A percentile compares a stretch with the other conserved stretches of the same genome.
Conservation (phyloP, 2,797 vertebrate genomes). For the Poliocrania exsul region DNA sequence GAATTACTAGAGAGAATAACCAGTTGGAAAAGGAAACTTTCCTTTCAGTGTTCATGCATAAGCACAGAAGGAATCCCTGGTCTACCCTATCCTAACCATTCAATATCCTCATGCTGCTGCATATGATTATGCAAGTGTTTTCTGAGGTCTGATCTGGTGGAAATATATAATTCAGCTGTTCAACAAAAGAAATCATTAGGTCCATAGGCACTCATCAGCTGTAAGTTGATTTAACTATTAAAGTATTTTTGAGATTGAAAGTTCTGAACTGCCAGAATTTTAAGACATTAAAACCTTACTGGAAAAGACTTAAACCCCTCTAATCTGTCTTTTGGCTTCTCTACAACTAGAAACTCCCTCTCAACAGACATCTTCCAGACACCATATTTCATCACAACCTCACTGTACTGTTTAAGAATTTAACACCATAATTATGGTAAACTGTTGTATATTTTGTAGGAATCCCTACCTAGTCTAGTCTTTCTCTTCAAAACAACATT, state of each 20-base stretch:
- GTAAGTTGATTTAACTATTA: neutral
- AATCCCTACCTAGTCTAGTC: neutral
- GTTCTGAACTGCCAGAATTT: neutral
- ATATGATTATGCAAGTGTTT: neutral
- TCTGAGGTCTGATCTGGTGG: neutral
- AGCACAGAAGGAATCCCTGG: neutral
- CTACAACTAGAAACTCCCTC: neutral
- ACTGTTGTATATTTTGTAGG: neutral
- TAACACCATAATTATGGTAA: neutral
- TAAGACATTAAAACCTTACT: neutral
- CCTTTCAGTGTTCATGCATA: rapidly evolving
- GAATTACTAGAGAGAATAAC: neutral
- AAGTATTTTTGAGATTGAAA: neutral
- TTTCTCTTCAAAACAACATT: neutral
- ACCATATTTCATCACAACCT: neutral
- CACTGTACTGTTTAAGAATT: neutral
- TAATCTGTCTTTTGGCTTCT: neutral
- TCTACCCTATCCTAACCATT: neutral
- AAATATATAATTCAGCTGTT: neutral
- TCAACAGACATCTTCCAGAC: neutral
- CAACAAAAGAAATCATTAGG: neutral
- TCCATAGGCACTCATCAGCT: neutral
- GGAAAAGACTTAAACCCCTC: rapidly evolving
- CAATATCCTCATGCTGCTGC: neutral
- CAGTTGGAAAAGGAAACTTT: neutral